Evolutionary conservation across 1,140 invertebrate species (phyloP).

Genomic region (Pinna nobilis): DNA sequence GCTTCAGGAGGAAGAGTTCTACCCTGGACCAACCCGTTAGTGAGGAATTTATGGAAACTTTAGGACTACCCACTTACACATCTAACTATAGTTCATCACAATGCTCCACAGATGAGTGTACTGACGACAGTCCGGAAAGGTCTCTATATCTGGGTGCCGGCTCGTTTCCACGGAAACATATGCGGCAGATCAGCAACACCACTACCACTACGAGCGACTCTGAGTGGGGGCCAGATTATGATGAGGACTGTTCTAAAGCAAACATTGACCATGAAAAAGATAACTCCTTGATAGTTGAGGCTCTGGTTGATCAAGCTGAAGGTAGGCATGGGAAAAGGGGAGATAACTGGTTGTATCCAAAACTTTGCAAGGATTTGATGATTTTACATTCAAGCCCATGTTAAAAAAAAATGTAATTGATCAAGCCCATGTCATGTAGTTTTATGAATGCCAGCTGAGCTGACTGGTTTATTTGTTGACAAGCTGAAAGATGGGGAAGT

Average conservation of each 20-base stretch:
- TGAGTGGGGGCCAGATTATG: constrained; percentile 43
- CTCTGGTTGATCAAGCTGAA: no score
- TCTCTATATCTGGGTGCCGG: constrained; percentile 20
- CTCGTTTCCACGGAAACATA: constrained; percentile 14
- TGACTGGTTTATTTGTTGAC: no score
- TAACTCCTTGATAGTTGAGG: no score
- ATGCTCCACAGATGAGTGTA: constrained; percentile 40
- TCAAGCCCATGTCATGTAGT: no score
- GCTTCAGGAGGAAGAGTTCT: constrained; percentile 57
- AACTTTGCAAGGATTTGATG: no score
- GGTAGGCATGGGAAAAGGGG: no score
- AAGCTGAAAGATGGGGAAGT: no score
- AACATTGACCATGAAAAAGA: no score
- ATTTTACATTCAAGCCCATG: no score
- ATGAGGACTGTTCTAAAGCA: constrained; percentile 14
- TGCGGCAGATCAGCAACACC: constrained; percentile 35
- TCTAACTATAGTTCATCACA: constrained; percentile 36
- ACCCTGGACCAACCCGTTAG: constrained; percentile 48
- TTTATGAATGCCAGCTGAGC: no score
- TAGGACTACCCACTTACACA: constrained; percentile 15
- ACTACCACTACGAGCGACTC: constrained; percentile 44
- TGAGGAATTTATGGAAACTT: constrained; percentile 48
- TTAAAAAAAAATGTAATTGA: no score
- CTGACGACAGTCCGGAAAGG: constrained; percentile 53
- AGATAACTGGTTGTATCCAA: no score